Evolutionary conservation across 1,140 invertebrate genomes (phyloP), one percentile per base, ranked within the genome.

Genomic region (Drosophila watanabei): DNA sequence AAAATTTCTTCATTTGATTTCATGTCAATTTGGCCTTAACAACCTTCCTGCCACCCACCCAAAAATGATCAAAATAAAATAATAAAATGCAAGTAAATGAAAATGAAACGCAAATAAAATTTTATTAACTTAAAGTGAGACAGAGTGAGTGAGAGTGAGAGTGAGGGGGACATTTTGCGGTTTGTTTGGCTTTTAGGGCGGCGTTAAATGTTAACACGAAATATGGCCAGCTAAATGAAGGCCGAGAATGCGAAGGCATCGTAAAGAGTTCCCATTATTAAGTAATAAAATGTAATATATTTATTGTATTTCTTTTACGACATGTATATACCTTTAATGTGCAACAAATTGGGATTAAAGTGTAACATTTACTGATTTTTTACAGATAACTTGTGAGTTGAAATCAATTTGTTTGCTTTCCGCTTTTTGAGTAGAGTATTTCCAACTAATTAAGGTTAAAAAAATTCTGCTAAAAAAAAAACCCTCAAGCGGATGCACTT

Each of bases 51-150:
- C 20, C 51, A 37, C 51, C 24, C 33, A 32, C 43, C 49, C 57
- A 63, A 63, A 75, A 85, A 72, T 79, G 84, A 77, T 72, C 75
- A 33, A 80, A 88, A 87, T 88, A 87, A 86, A 87, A 83, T 86
- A 85, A 86, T 88, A 86, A 87, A 88, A 87, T 64, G 76, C 83
- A 77, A 83, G 75, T 76, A 88, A 87, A 80, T 88, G 83, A 87
- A 77, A 87, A 88, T 83, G 71, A 87, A 88, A 80, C 71, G 84
- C 71, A 88, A 83, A 88, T 83, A 87, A 83, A 88, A 83, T 87
- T 88, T 87, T 88, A 87, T 83, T 49, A 82, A 86, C 83, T 80
- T 78, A 32, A 64, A 77, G 14, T 41, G 33, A 35, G 24, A 24
- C 24, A 24, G 24, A 24, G 24, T 24, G 24, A 24, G 24, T 24